Evolutionary conservation across 2,888 invertebrate genomes (phyloP), one percentile per base, ranked within the genome.

Genomic region (Plagiodera versicolora): DNA sequence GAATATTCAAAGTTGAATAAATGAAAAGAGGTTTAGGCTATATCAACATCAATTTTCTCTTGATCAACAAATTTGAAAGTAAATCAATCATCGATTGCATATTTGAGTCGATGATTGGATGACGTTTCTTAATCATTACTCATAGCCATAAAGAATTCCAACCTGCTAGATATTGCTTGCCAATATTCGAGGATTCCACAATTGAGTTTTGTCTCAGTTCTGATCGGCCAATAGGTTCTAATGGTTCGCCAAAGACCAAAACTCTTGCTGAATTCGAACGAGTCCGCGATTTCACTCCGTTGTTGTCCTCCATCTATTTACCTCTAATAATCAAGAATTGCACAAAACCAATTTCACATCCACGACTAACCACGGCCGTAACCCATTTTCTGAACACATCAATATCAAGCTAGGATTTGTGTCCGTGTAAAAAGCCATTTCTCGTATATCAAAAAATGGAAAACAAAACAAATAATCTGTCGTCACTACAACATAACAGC

Each of bases 161-260:
- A 53, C 53, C 53, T 53, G 53, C 74, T 74, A 74, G 67, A 64
- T 71, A 72, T 60, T 69, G 67, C 66, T 71, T 71, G 56, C 56
- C 58, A 18, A 55, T 60, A 35, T 56, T 61, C 55, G 63, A 63
- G 32, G 63, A 61, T 56, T 65, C 65, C 47, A 60, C 47, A 61
- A 64, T 60, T 56, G 61, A 68, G 61, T 72, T 73, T 67, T 71
- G 67, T 64, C 72, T 72, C 64, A 79, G 70, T 55, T 72, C 71
- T 61, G 68, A 64, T 57, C 64, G 67, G 58, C 64, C 66, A 56
- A 64, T 67, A 51, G 67, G 64, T 55, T 68, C 65, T 87, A 6
- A 5, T 24, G 86, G 84, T 80, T 91, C 90, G 79, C 91, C 90
- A 77, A 91, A 91, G 72, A 89, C 85, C 72, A 91, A 84, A 70